A percentile compares a stretch with the other conserved stretches of the same genome.
phyloP scores from a whole-genome alignment of 2,888 invertebrate species.

The Parasteatoda lunata region DNA sequence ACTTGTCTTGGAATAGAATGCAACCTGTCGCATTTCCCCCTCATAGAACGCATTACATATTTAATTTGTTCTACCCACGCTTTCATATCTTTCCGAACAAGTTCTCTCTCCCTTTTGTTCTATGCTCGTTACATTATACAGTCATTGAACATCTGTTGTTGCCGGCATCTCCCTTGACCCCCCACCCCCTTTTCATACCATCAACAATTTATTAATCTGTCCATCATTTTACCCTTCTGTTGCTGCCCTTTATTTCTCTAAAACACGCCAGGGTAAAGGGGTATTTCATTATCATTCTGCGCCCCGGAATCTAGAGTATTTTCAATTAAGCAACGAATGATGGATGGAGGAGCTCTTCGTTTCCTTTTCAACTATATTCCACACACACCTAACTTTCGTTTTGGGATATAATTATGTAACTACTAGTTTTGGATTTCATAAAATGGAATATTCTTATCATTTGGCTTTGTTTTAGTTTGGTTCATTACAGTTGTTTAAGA shows the following conservation, averaged over 20 bases:
- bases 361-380: neutral
- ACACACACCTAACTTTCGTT: neutral
- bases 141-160: slow-evolving; percentile 6
- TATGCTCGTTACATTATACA: slow-evolving; percentile 1
- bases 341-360: neutral
- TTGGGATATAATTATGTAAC: no score
- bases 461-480: no score
- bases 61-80: neutral
- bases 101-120: neutral
- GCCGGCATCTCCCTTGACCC: neutral
- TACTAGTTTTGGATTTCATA: no score
- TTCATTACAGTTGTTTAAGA: no score
- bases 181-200: neutral
- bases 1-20: no score
- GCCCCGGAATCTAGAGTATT: neutral
- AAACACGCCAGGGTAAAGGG: neutral
- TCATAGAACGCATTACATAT: neutral
- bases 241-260: neutral
- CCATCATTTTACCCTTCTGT: neutral
- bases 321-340: neutral
- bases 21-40: no score
- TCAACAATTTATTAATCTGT: slow-evolving; percentile 30
- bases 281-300: slow-evolving; percentile 15
- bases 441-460: no score
- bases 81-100: neutral